Percentiles rank a stretch among this genome's conserved stretches.
These are phyloP conservation scores for Alethe castanea DNA, from an alignment of 2,113 vertebrate genomes.

Conservation along the genomic window DNA sequence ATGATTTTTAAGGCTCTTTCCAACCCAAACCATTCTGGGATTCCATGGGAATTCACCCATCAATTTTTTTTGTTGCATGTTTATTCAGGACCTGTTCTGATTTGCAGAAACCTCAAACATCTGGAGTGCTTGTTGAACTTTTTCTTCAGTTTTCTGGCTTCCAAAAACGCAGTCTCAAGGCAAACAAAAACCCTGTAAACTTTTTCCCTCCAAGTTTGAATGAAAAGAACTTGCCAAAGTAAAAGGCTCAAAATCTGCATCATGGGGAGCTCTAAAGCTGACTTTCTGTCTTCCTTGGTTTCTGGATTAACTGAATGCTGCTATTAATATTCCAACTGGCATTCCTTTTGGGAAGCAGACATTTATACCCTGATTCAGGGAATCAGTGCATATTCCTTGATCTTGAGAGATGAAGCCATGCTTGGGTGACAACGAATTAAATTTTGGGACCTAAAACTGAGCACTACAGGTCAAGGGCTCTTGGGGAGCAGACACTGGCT, in stretches of 20 bases:
- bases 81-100: neutral
- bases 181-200: neutral
- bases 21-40: neutral
- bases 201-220: neutral
- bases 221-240: neutral
- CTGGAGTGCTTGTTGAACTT: neutral
- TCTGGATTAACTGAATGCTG: neutral
- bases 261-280: neutral
- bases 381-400: neutral
- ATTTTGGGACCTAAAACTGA: neutral
- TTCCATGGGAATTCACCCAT: neutral
- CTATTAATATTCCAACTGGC: neutral
- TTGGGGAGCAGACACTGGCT: neutral
- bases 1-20: neutral
- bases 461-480: neutral
- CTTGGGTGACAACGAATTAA: neutral
- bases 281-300: neutral
- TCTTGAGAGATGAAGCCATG: neutral
- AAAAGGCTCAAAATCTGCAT: neutral
- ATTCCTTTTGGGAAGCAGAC: neutral
- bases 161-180: fast-evolving
- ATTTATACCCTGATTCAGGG: neutral
- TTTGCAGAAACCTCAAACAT: neutral
- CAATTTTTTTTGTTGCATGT: neutral
- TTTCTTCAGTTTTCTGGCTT: neutral